These are phyloP conservation scores for Babylonia areolata DNA, from an alignment of 1,140 invertebrate genomes.

Conservation along the genomic window DNA sequence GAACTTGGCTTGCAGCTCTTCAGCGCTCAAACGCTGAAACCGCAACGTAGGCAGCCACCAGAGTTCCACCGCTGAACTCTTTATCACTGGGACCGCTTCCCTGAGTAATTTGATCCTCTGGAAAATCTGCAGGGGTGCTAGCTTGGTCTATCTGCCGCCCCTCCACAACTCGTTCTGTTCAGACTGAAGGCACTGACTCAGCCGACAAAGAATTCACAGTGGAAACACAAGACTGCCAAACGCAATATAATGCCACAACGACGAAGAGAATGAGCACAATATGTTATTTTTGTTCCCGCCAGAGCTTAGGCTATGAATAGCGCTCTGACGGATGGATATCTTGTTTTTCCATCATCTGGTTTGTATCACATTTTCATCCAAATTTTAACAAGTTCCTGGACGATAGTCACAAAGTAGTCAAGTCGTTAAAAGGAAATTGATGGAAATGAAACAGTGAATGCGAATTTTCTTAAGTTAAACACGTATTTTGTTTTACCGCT, in stretches of 20 bases:
- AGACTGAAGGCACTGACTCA: conserved; percentile 16
- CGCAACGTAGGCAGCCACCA: background rate
- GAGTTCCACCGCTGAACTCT: background rate
- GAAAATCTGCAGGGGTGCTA: background rate
- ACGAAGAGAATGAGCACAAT: background rate
- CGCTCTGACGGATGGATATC: conserved; percentile 13
- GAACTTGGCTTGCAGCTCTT: background rate
- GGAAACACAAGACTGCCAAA: background rate
- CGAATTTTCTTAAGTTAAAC: background rate
- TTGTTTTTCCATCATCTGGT: conserved; percentile 28
- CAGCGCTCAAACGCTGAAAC: no score
- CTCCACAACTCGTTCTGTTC: background rate
- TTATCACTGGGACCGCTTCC: background rate
- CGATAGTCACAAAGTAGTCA: background rate
- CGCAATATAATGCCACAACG: background rate
- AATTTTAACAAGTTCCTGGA: conserved; percentile 40
- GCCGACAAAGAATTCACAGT: conserved; percentile 7
- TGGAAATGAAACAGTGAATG: background rate
- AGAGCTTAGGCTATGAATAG: conserved; percentile 10
- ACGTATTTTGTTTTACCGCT: background rate
- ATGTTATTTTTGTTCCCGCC: background rate
- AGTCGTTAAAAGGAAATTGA: background rate
- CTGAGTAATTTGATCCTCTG: background rate
- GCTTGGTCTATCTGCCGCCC: background rate
- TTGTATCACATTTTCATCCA: conserved; percentile 28